Evolutionary conservation across 2,888 invertebrate genomes (phyloP).

Genomic region (Nemoura dubitans): DNA sequence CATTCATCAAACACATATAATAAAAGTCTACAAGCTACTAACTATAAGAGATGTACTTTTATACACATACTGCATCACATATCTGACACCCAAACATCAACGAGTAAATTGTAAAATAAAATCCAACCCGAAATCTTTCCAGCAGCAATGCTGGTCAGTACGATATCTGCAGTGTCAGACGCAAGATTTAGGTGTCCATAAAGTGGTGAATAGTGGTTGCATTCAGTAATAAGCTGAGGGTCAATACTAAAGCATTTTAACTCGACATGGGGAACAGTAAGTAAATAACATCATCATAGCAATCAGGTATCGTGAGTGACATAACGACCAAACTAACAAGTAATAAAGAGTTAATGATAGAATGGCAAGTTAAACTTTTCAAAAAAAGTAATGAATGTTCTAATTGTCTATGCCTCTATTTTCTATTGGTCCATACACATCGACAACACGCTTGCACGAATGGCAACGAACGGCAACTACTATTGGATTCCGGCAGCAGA

Average conservation of each 20-base stretch:
- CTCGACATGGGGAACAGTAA: conserved; percentile 47
- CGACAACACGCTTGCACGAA: conserved; percentile 46
- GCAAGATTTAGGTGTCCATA: conserved; percentile 52
- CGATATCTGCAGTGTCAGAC: conserved; percentile 39
- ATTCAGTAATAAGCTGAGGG: conserved; percentile 50
- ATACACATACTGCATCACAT: background rate
- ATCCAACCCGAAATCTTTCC: conserved; percentile 51
- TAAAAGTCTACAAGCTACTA: background rate
- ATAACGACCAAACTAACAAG: conserved; percentile 48
- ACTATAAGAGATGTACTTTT: background rate
- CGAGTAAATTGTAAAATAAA: conserved; percentile 18
- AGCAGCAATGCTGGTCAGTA: conserved; percentile 42
- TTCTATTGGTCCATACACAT: conserved; percentile 48
- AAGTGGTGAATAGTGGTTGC: conserved; percentile 52
- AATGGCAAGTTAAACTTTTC: conserved; percentile 49
- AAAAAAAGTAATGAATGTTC: conserved; percentile 49
- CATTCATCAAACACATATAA: conserved; percentile 3
- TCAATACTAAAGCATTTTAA: conserved; percentile 51
- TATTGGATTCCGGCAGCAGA: conserved; percentile 50
- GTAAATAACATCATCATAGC: conserved; percentile 47
- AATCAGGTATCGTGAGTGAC: conserved; percentile 50
- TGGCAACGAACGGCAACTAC: conserved; percentile 50
- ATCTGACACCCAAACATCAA: background rate
- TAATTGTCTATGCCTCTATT: conserved; percentile 49
- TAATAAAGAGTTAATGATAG: conserved; percentile 48